A percentile compares a stretch with the other conserved stretches of the same genome.
Conservation (phyloP, 2,888 invertebrate genomes). For the Thyatira batis region DNA sequence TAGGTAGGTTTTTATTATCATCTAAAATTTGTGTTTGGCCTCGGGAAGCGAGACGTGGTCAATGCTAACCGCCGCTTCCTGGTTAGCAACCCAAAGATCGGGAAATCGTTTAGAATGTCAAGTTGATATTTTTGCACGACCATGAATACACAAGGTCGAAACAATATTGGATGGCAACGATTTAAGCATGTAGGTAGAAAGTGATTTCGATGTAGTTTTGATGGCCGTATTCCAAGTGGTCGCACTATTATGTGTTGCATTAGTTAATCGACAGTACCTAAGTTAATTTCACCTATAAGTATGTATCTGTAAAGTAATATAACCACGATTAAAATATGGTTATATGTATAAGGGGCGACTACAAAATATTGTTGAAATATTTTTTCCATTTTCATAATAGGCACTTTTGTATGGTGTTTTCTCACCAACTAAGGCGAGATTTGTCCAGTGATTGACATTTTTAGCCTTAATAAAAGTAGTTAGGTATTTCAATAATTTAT, state of each 20-base stretch:
- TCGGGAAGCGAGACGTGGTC: conserved; percentile 65
- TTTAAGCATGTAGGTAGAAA: conserved; percentile 64
- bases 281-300: too few relatives aligned
- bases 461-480: too few relatives aligned
- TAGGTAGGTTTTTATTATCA: conserved; percentile 9
- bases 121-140: conserved; percentile 79
- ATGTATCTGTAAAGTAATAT: too few relatives aligned
- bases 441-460: too few relatives aligned
- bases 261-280: too few relatives aligned
- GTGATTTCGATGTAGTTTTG: conserved; percentile 58
- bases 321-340: too few relatives aligned
- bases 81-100: conserved; percentile 75
- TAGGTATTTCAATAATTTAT: not conserved
- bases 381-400: too few relatives aligned
- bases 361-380: too few relatives aligned
- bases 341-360: too few relatives aligned
- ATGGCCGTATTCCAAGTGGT: conserved; percentile 64
- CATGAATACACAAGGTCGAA: conserved; percentile 74
- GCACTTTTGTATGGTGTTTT: too few relatives aligned
- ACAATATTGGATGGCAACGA: conserved; percentile 62
- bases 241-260: too few relatives aligned
- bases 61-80: conserved; percentile 72
- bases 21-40: conserved; percentile 47
- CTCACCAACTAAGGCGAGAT: too few relatives aligned
- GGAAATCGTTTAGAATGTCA: conserved; percentile 79